Percentiles rank a stretch among this genome's conserved stretches.
Conservation (phyloP, 1,140 invertebrate genomes). For the Ganaspis sp. region DNA sequence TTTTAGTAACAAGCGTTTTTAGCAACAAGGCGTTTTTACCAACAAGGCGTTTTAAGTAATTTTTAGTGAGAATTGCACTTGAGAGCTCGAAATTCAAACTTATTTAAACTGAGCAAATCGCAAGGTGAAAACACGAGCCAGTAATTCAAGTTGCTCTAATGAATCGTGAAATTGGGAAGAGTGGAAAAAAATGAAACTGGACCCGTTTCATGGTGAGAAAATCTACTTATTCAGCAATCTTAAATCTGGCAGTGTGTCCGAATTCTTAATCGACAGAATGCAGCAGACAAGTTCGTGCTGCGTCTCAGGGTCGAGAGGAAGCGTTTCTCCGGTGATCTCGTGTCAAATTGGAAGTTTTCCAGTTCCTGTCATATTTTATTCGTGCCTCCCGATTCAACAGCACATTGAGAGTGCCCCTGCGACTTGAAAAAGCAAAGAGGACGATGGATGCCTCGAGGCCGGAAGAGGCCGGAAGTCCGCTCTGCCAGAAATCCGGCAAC, state of each 20-base stretch:
- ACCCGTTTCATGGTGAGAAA: not conserved
- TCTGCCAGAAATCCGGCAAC: not conserved
- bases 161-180: not conserved
- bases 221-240: not conserved
- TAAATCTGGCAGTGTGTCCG: not conserved
- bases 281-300: slow-evolving; percentile 3
- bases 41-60: no score
- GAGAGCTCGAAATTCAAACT: no score
- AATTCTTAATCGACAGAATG: slow-evolving; percentile 22
- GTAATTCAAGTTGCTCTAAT: no score
- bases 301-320: slow-evolving; percentile 21
- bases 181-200: not conserved
- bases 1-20: no score
- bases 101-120: no score
- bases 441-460: not conserved
- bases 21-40: no score
- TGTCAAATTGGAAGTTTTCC: slow-evolving; percentile 28
- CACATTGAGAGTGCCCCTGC: not conserved
- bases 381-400: not conserved
- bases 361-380: not conserved
- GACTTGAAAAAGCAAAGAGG: not conserved
- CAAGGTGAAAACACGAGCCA: no score
- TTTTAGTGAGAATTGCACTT: no score
- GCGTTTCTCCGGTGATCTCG: slow-evolving; percentile 6
- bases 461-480: not conserved